Evolutionary conservation across 2,113 vertebrate species (phyloP), one percentile per base, ranked within the genome.

Genomic region (Irena cyanogastra): DNA sequence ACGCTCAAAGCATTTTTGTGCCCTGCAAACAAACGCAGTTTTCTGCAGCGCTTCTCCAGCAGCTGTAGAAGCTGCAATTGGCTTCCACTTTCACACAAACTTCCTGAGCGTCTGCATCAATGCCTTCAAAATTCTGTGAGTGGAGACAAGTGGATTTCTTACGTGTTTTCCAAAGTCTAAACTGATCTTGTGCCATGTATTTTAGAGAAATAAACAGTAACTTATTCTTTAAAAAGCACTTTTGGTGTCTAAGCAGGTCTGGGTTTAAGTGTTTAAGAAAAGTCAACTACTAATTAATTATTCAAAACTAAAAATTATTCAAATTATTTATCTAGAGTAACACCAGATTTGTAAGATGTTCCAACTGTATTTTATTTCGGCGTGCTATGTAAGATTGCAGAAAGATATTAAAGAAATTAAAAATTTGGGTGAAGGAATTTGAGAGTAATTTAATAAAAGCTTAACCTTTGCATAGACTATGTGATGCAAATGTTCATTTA

Each of bases 1-100:
- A 8, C 8, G 1, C 10, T 6, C 28, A 1, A 13, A 27, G 17
- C 21, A 3, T 33, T 21, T 5, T 9, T 16, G 39, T 6, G 50
- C 11, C 11, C 6, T 1, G 26, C 24, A 52, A 26, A 31, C 16
- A 64, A 37, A 33, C 0, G 11, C n/a, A 5, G 14, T 6, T 31
- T 65, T 19, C 53, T 28, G 35, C 21, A 21, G 35, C 1, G 0
- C 52, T 61, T 45, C n/a, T 49, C n/a, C n/a, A n/a, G 3, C 9
- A 39, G 45, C 37, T 24, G 2, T 0, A 24, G 7, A 7, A 65
- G 35, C 30, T 7, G 28, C 45, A 33, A 11, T 1, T 19, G 26
- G 7, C 11, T 87, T 54, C 78, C n/a, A 13, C 28, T 33, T 23
- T 7, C 26, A 11, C 31, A 59, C 44, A 12, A 4, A 39, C 30